These are phyloP conservation scores for Pao palembangensis DNA, from an alignment of 2,113 vertebrate genomes.

Conservation along the genomic window DNA sequence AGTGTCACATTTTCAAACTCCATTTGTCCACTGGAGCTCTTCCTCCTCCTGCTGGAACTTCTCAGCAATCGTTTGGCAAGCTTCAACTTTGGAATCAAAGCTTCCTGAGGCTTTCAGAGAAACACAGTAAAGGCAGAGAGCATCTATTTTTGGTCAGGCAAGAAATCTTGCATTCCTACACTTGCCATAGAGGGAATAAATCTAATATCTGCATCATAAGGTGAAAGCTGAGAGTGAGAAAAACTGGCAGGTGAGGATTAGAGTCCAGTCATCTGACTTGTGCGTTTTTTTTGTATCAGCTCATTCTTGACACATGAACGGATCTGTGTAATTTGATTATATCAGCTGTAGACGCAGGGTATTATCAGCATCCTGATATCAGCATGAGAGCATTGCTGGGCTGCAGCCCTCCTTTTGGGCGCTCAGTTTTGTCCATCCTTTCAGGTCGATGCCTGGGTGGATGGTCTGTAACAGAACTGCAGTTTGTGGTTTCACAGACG, in stretches of 20 bases:
- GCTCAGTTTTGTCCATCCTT: conserved; percentile 8
- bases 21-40: conserved; percentile 11
- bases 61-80: conserved; percentile 32
- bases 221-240: conserved; percentile 18
- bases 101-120: conserved; percentile 40
- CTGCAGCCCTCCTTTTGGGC: conserved; percentile 21
- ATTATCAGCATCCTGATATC: too few relatives aligned
- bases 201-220: conserved; percentile 22
- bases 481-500: conserved; percentile 31
- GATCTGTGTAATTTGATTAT: neutral
- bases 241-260: conserved; percentile 10
- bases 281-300: conserved; percentile 3
- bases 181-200: conserved; percentile 19
- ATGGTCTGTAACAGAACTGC: conserved; percentile 45
- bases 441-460: conserved; percentile 31
- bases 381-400: neutral
- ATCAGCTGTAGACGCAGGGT: neutral
- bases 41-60: conserved; percentile 30
- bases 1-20: neutral
- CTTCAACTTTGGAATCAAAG: conserved; percentile 43
- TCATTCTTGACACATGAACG: neutral
- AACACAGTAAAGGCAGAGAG: conserved; percentile 31
- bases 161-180: conserved; percentile 43
- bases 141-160: conserved; percentile 47
- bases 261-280: neutral